phyloP scores from a whole-genome alignment of 2,888 invertebrate species.

The Girardia tigrina region DNA sequence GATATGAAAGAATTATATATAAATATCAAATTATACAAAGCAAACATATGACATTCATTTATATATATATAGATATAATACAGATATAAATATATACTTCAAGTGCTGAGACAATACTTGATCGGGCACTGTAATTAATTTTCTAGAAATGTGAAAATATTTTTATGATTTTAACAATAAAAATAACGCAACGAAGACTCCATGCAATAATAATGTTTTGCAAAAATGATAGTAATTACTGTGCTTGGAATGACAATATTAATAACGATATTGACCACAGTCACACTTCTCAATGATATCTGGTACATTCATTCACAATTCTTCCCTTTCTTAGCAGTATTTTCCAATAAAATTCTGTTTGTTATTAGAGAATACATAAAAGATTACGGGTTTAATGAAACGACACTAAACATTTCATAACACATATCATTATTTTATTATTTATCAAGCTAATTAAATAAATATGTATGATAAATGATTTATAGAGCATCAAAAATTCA shows the following conservation, averaged over 20 bases:
- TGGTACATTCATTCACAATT: too few species aligned
- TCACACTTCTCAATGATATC: too few species aligned
- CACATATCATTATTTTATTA: too few species aligned
- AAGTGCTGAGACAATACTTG: slow-evolving; percentile 1
- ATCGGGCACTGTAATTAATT: slow-evolving; percentile 13
- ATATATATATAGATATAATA: too few species aligned
- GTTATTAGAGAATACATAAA: too few species aligned
- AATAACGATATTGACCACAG: not conserved
- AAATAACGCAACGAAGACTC: not conserved
- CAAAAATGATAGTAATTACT: not conserved
- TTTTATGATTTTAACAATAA: not conserved
- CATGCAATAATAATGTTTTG: not conserved
- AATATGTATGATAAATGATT: too few species aligned
- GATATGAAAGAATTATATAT: not conserved
- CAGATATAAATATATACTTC: not conserved
- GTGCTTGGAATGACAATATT: not conserved
- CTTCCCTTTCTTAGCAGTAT: too few species aligned
- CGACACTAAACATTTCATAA: too few species aligned
- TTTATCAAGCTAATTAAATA: too few species aligned
- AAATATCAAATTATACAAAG: not conserved
- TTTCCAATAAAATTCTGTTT: too few species aligned
- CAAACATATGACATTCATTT: not conserved
- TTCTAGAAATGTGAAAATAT: slow-evolving; percentile 4
- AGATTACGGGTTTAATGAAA: too few species aligned
- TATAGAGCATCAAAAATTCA: too few species aligned